Evolutionary conservation across 2,888 invertebrate species (phyloP), one percentile per base, ranked within the genome.

Genomic region (Ypsolopha sequella): DNA sequence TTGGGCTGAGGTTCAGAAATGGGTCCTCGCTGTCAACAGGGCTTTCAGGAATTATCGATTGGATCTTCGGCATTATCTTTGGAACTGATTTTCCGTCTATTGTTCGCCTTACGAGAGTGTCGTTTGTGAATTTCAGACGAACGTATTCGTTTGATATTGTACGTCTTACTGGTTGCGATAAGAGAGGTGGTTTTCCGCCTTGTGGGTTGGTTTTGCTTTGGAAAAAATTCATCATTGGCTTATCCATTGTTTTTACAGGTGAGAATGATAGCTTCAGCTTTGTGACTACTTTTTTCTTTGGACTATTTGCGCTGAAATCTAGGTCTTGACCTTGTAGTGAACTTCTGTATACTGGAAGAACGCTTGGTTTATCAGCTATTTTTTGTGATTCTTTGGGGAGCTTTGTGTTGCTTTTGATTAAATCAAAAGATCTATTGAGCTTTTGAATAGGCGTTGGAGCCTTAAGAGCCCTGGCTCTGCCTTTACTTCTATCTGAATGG

Each of bases 91-190:
- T 86, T 1, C 84, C 85, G 52, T 80, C 84, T 47, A 84, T 80
- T 50, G 80, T 85, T 49, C 84, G 69, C 55, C 82, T 61, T 36
- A 82, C 65, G 11, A 86, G 80, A 36, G 86, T 86, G 50, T 85
- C 85, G 54, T 84, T 86, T 6, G 68, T 63, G 61, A 84, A 87
- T 60, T 81, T 87, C 53, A 85, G 57, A 11, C 85, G 73, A 10
- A 87, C 87, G 55, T 87, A 87, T 62, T 87, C 87, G 58, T 87
- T 87, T 1, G 86, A 86, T 68, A 85, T 85, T n/a, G 86, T 86
- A 62, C 85, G 70, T 59, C 86, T 63, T 7, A 84, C 68, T 6
- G 85, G 84, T 35, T 80, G 80, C 3, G 80, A 75, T 7, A 85
- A 55, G 47, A 86, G 63, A 13, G 75, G 74, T 1, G 85, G 70